phyloP scores from a whole-genome alignment of 2,797 vertebrate genomes.

The Furcifer pardalis region DNA sequence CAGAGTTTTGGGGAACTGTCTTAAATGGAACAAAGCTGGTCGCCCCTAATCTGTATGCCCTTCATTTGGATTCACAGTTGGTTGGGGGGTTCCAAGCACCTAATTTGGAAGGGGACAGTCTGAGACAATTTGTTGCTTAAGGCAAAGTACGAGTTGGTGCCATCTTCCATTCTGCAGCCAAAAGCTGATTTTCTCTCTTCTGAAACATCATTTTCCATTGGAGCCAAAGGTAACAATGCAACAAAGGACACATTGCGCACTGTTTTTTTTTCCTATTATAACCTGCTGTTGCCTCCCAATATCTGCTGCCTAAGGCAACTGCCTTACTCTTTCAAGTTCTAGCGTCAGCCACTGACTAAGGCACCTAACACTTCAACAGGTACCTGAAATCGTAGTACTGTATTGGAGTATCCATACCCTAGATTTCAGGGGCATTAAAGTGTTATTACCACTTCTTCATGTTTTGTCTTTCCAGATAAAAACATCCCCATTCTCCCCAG shows the following conservation, averaged over 20 bases:
- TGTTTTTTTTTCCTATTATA: background rate
- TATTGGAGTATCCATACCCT: background rate
- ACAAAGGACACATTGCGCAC: background rate
- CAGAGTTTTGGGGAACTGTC: no score
- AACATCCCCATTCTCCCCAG: constrained; percentile 10
- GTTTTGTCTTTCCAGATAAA: background rate
- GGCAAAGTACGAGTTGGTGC: no score
- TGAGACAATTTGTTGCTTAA: no score
- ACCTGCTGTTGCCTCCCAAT: background rate
- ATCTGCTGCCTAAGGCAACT: background rate
- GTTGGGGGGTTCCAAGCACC: no score
- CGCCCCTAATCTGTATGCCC: no score
- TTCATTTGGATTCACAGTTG: no score
- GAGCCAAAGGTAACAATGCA: background rate
- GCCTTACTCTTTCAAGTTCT: background rate
- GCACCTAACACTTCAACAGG: background rate
- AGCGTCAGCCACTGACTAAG: background rate
- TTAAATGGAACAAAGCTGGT: no score
- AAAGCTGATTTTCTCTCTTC: background rate
- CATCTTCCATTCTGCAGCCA: no score
- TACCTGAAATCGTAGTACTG: no score
- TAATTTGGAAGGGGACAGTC: no score
- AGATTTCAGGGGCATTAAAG: background rate
- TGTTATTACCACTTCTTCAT: background rate
- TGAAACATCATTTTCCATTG: background rate